Evolutionary conservation across 2,888 invertebrate species (phyloP).

Genomic region (Corythucha ciliata): DNA sequence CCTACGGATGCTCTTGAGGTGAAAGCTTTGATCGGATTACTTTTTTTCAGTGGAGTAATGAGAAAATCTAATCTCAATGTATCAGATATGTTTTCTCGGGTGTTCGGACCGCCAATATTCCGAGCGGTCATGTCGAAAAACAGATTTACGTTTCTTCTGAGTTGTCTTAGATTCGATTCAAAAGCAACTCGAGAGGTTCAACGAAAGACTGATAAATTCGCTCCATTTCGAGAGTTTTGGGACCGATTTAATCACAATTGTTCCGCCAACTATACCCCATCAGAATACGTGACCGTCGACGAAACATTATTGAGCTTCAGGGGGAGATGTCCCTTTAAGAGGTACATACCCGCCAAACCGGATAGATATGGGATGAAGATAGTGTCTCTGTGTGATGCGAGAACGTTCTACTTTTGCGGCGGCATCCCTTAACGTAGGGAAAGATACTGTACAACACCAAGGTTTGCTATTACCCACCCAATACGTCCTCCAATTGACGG

Average conservation of each 20-base stretch:
- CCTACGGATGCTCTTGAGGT: too few relatives aligned
- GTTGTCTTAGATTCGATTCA: not conserved
- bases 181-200: not conserved
- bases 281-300: constrained; percentile 15
- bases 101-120: constrained; percentile 6
- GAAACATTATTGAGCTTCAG: constrained; percentile 22
- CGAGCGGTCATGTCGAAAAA: not conserved
- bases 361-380: constrained; percentile 15
- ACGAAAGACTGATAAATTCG: constrained; percentile 18
- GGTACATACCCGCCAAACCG: constrained; percentile 21
- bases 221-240: constrained; percentile 26
- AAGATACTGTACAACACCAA: constrained; percentile 13
- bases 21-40: too few relatives aligned
- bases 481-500: constrained; percentile 27
- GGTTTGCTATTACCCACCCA: constrained; percentile 18
- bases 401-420: constrained; percentile 18
- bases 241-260: constrained; percentile 16
- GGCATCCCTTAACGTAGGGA: constrained; percentile 28
- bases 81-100: constrained; percentile 4
- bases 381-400: constrained; percentile 21
- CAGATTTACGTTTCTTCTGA: constrained; percentile 6
- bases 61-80: too few relatives aligned
- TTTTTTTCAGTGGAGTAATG: too few relatives aligned
- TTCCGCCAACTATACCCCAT: constrained; percentile 17
- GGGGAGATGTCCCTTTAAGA: constrained; percentile 22